Evolutionary conservation across 2,113 vertebrate genomes (phyloP).

Genomic region (Microcebus jonahi): DNA sequence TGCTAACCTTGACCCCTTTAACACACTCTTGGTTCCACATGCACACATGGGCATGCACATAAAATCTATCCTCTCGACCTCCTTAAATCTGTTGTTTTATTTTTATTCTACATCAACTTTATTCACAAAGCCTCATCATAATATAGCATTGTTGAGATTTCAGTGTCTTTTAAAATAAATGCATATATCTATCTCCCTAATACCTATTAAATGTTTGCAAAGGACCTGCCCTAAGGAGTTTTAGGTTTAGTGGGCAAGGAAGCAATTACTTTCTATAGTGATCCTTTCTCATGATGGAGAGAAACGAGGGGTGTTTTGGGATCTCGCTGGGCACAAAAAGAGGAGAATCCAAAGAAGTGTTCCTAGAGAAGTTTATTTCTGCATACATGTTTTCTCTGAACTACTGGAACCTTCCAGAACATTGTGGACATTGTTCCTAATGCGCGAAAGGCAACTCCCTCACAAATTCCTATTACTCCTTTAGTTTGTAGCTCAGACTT

Average conservation of each 20-base stretch:
- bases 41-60: background rate
- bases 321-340: background rate
- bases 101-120: background rate
- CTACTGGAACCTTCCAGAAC: background rate
- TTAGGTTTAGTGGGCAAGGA: background rate
- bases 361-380: background rate
- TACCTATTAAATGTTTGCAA: background rate
- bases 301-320: background rate
- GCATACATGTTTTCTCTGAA: background rate
- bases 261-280: background rate
- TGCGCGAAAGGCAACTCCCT: accelerated
- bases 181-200: background rate
- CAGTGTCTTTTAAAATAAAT: background rate
- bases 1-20: background rate
- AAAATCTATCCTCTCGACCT: background rate
- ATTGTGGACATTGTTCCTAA: background rate
- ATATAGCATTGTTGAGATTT: background rate
- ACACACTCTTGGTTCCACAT: background rate
- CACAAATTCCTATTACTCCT: background rate
- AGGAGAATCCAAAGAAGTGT: background rate
- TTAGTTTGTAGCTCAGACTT: background rate
- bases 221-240: background rate
- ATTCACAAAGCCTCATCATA: background rate
- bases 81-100: background rate
- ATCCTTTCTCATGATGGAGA: background rate